Conservation (phyloP, 64 coral and sea anemone genomes). For the Stichodactyla mertensii region DNA sequence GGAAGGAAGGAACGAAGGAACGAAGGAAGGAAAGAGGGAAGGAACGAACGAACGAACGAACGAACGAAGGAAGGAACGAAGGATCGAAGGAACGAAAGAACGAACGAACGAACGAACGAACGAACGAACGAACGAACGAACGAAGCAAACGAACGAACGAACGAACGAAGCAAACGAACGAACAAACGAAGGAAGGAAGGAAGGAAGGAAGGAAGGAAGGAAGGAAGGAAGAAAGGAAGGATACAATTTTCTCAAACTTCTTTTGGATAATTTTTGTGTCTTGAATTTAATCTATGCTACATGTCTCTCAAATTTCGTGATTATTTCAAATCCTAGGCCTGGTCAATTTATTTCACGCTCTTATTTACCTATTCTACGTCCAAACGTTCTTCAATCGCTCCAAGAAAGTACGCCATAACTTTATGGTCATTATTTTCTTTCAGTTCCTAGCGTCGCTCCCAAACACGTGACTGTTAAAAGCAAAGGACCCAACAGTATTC, state of each 20-base stretch:
- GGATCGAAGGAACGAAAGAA: too few relatives aligned
- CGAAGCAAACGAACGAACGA: not conserved
- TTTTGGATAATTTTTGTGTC: not conserved
- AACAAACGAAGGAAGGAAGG: not conserved
- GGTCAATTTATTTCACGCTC: too few relatives aligned
- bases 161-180: too few relatives aligned
- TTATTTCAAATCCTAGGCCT: too few relatives aligned
- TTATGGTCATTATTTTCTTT: not conserved
- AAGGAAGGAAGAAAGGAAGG: not conserved
- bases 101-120: not conserved
- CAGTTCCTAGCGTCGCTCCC: conserved; percentile 44
- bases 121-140: not conserved
- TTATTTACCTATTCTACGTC: too few relatives aligned
- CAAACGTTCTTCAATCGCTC: too few relatives aligned
- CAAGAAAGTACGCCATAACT: too few relatives aligned
- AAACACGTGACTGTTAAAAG: conserved; percentile 2
- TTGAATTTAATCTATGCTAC: too few relatives aligned
- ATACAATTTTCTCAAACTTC: too few relatives aligned
- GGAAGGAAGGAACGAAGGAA: not conserved
- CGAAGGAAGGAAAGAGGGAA: not conserved
- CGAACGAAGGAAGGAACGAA: not conserved
- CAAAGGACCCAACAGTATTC: conserved; percentile 42
- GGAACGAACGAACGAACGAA: not conserved
- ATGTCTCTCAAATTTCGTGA: too few relatives aligned
- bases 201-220: not conserved